Evolutionary conservation across 1,140 invertebrate genomes (phyloP).

Genomic region (Oreohelix idahoensis): DNA sequence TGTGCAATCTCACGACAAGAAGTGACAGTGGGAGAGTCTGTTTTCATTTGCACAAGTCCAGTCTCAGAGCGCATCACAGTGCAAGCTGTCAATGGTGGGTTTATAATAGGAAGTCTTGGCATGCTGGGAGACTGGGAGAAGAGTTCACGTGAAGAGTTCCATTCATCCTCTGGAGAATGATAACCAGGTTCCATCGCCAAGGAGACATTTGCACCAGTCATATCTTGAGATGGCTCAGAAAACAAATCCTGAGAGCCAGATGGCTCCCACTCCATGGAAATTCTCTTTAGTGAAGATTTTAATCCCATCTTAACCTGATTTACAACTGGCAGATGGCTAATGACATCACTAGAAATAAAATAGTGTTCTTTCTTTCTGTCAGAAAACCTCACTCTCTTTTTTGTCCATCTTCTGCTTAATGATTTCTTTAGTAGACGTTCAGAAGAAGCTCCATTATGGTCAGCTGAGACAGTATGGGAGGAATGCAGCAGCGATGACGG

Average conservation of each 20-base stretch:
- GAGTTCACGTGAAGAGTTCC: not conserved
- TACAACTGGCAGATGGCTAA: not conserved
- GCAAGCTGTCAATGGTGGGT: not conserved
- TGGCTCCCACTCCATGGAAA: not conserved
- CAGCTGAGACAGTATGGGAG: too few species aligned
- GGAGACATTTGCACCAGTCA: not conserved
- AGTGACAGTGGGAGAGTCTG: not conserved
- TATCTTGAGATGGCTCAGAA: not conserved
- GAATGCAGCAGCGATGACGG: not conserved
- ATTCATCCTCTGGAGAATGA: not conserved
- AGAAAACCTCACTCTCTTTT: not conserved
- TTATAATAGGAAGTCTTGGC: not conserved
- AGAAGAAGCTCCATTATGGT: too few species aligned
- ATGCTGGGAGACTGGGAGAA: not conserved
- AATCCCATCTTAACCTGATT: not conserved
- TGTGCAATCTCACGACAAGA: too few species aligned
- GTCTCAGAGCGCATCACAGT: not conserved
- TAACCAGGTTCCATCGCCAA: not conserved
- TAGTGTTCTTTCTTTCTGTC: not conserved
- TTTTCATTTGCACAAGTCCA: not conserved
- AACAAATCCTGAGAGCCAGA: not conserved
- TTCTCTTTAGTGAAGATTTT: not conserved
- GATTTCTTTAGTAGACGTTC: too few species aligned
- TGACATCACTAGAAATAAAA: not conserved
- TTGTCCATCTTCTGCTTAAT: not conserved